phyloP scores from a whole-genome alignment of 2,797 vertebrate species.

The Sebastes vulpes region DNA sequence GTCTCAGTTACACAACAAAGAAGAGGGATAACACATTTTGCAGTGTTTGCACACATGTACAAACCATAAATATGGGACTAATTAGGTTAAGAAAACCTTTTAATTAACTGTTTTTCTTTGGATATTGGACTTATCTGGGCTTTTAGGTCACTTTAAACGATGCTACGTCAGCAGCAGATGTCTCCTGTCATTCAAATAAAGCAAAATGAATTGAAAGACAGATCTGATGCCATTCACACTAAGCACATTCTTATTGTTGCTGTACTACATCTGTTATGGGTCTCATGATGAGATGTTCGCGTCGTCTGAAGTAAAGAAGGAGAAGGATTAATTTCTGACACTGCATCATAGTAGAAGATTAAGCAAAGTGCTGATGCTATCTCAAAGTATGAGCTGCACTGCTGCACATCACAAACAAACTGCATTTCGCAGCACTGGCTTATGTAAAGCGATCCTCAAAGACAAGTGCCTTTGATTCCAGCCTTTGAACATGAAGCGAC shows the following conservation, averaged over 20 bases:
- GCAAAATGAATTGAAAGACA: slow-evolving; percentile 4
- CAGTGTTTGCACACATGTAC: background rate
- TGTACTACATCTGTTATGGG: slow-evolving; percentile 16
- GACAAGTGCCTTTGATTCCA: slow-evolving; percentile 57
- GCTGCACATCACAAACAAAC: slow-evolving; percentile 36
- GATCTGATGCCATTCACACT: slow-evolving; percentile 20
- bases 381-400: slow-evolving; percentile 8
- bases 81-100: background rate
- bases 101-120: background rate
- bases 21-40: background rate
- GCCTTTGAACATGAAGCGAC: slow-evolving; percentile 62
- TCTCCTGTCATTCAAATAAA: slow-evolving; percentile 22
- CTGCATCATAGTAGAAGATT: slow-evolving; percentile 40
- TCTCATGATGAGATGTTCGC: slow-evolving; percentile 32
- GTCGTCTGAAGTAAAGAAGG: slow-evolving; percentile 15
- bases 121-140: background rate
- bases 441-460: slow-evolving; percentile 65
- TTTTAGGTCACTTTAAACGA: background rate
- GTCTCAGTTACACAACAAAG: slow-evolving; percentile 25
- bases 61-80: background rate
- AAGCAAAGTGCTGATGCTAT: slow-evolving; percentile 53
- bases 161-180: background rate
- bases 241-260: slow-evolving; percentile 4
- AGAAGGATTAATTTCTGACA: slow-evolving; percentile 38
- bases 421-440: slow-evolving; percentile 26